A percentile compares a stretch with the other conserved stretches of the same genome.
Conservation (phyloP, 2,113 vertebrate species). For the Dipodomys merriami region DNA sequence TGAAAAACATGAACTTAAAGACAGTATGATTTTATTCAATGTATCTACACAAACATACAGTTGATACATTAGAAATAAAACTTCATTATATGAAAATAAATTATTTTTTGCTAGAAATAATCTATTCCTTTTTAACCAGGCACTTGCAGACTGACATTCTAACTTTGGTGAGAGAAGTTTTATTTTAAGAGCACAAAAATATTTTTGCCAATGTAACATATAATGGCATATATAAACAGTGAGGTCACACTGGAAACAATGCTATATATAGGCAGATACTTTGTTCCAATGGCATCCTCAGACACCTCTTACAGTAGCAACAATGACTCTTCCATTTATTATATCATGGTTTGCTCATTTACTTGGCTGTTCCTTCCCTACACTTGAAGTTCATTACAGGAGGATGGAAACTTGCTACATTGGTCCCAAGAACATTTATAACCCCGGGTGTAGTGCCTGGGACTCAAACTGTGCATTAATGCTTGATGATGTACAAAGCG, state of each 20-base stretch:
- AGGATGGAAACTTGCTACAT: neutral
- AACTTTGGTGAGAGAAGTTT: neutral
- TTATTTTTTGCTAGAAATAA: neutral
- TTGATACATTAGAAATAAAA: constrained; percentile 36
- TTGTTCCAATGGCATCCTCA: neutral
- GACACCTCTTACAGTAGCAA: neutral
- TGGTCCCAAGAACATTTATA: neutral
- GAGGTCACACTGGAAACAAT: neutral
- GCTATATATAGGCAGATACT: accelerated
- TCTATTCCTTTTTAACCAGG: neutral
- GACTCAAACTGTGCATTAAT: neutral
- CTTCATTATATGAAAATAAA: neutral
- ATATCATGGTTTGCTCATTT: neutral
- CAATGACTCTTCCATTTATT: no score
- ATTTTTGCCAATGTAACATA: neutral
- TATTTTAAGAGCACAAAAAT: neutral
- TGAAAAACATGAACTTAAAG: constrained; percentile 21
- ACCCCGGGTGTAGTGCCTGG: neutral
- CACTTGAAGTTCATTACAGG: neutral
- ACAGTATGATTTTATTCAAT: constrained; percentile 2
- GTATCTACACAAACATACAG: neutral
- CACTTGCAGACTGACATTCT: neutral
- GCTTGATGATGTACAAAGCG: neutral
- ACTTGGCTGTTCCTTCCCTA: neutral
- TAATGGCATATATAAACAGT: neutral